Evolutionary conservation across 2,888 invertebrate species (phyloP).

Genomic region (Frankliniella intonsa): DNA sequence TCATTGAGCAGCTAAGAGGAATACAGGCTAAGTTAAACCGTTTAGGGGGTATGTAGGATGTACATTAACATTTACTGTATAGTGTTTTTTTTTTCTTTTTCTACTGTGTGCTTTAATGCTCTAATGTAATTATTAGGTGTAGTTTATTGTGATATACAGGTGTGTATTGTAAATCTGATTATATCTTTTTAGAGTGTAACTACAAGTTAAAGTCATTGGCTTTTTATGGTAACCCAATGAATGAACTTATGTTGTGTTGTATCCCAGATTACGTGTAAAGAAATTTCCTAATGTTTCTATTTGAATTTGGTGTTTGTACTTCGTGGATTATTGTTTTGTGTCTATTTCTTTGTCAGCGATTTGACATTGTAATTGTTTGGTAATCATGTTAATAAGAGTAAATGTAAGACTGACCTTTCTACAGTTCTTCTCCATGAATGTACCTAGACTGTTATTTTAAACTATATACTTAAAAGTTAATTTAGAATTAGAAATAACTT

Average conservation of each 20-base stretch:
- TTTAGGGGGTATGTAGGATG: not conserved
- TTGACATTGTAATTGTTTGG: not conserved
- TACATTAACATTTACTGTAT: not conserved
- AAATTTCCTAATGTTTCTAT: not conserved
- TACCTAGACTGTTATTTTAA: not conserved
- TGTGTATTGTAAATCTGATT: conserved; percentile 4
- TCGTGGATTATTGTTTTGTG: not conserved
- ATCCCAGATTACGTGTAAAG: no score
- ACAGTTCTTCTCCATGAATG: not conserved
- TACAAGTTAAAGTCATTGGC: not conserved
- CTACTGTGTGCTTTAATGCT: not conserved
- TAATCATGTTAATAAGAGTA: not conserved
- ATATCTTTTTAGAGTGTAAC: not conserved
- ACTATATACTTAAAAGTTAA: not conserved
- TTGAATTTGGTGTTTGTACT: not conserved
- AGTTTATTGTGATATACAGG: conserved; percentile 22
- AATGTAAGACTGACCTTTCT: not conserved
- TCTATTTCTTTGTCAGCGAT: not conserved
- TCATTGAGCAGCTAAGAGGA: not conserved
- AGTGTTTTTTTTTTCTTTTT: not conserved
- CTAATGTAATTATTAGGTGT: not conserved
- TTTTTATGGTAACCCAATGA: not conserved
- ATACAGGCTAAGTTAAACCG: not conserved
- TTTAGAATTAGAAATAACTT: not conserved
- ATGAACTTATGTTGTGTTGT: not conserved